These are phyloP conservation scores for Oxycera nigricornis DNA, from an alignment of 2,888 invertebrate species.

Conservation along the genomic window DNA sequence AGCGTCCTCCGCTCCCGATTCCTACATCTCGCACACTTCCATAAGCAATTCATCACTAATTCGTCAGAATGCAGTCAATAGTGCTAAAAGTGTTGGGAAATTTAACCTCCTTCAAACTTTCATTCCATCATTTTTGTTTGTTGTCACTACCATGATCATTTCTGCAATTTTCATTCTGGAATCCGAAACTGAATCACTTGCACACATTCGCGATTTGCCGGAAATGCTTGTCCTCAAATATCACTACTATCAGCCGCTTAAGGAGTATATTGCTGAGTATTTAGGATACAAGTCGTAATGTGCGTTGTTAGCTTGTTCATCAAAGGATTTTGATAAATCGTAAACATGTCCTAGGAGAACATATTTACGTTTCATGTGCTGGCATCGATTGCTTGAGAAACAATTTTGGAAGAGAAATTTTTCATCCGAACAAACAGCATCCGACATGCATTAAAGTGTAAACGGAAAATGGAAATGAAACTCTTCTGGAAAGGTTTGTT, in stretches of 20 bases:
- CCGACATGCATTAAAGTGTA: no score
- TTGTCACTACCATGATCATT: slow-evolving; percentile 72
- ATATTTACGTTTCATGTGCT: no score
- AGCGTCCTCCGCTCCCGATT: slow-evolving; percentile 13
- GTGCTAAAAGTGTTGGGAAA: slow-evolving; percentile 61
- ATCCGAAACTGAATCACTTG: slow-evolving; percentile 76
- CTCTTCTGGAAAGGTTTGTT: no score
- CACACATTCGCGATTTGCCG: slow-evolving; percentile 74
- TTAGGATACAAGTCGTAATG: slow-evolving; percentile 43
- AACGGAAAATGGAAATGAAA: no score
- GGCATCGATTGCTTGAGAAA: no score
- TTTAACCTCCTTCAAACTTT: slow-evolving; percentile 76
- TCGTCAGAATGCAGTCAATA: slow-evolving; percentile 53
- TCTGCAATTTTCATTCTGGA: slow-evolving; percentile 78
- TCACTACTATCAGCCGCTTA: slow-evolving; percentile 84
- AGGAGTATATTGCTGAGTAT: slow-evolving; percentile 68
- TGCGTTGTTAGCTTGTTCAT: neutral
- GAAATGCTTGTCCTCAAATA: slow-evolving; percentile 78
- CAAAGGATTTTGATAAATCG: no score
- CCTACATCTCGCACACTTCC: slow-evolving; percentile 36
- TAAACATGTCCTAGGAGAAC: no score
- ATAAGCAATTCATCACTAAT: slow-evolving; percentile 50
- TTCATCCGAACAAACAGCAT: no score
- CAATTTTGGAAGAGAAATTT: no score
- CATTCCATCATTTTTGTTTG: slow-evolving; percentile 79